Conservation (phyloP, 1,140 invertebrate genomes). For the Drosophila eugracilis region DNA sequence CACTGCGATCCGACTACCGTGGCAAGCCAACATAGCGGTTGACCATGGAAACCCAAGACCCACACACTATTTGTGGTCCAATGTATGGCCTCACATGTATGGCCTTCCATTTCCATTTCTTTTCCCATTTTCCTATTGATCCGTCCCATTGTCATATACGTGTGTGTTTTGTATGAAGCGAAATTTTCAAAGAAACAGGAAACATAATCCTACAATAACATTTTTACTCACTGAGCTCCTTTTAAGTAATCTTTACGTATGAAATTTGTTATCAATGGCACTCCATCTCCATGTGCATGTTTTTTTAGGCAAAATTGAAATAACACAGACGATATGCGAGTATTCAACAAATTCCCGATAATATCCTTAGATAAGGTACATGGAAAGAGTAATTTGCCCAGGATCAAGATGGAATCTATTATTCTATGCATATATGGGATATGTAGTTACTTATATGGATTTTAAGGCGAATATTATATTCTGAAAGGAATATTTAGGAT, state of each 20-base stretch:
- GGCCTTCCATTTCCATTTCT: conserved; percentile 32
- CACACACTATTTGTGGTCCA: conserved; percentile 44
- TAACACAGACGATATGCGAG: conserved; percentile 43
- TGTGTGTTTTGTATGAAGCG: conserved; percentile 28
- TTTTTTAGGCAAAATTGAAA: conserved; percentile 66
- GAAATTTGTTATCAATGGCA: conserved; percentile 75
- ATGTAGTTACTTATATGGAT: conserved; percentile 16
- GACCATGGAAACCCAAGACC: conserved; percentile 70
- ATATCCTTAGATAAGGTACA: conserved; percentile 42
- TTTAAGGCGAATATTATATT: conserved; percentile 16
- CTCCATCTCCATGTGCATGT: conserved; percentile 50
- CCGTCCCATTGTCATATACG: conserved; percentile 51
- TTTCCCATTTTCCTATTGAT: conserved; percentile 43
- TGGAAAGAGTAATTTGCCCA: conserved; percentile 31
- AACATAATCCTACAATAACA: conserved; percentile 74
- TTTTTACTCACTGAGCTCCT: conserved; percentile 65
- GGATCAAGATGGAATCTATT: conserved; percentile 35
- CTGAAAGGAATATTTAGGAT: not conserved
- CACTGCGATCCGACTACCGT: conserved; percentile 51
- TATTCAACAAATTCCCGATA: conserved; percentile 49
- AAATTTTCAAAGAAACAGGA: conserved; percentile 60
- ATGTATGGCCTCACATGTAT: conserved; percentile 44
- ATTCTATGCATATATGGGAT: conserved; percentile 26
- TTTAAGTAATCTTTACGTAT: conserved; percentile 72
- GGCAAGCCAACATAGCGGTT: conserved; percentile 74